Percentiles rank a stretch among this genome's conserved stretches.
Evolutionary conservation across 2,113 vertebrate genomes (phyloP).

Genomic region (Phaethornis superciliosus): DNA sequence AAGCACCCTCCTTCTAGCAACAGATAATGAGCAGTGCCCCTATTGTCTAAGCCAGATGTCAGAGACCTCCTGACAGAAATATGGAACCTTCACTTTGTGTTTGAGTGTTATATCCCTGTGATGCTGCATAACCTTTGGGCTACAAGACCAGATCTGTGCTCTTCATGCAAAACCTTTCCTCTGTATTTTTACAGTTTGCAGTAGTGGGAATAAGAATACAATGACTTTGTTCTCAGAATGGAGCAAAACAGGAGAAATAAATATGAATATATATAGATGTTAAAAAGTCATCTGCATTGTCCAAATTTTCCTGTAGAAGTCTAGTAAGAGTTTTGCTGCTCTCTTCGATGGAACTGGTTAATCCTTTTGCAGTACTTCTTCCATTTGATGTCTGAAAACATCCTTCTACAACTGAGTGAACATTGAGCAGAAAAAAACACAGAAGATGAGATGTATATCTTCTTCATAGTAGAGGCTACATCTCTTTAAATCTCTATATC

Average conservation of each 20-base stretch:
- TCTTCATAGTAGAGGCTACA: neutral
- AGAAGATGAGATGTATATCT: neutral
- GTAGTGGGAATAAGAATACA: neutral
- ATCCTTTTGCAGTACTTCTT: neutral
- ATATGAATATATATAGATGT: neutral
- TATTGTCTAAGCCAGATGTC: neutral
- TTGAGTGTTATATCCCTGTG: neutral
- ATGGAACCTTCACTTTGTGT: neutral
- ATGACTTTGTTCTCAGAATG: neutral
- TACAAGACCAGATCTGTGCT: neutral
- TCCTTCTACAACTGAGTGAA: neutral
- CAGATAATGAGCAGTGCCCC: neutral
- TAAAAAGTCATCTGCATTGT: neutral
- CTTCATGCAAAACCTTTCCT: constrained; percentile 13
- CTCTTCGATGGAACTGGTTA: neutral
- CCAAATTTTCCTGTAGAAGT: neutral
- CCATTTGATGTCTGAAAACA: constrained; percentile 7
- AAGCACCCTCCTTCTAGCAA: neutral
- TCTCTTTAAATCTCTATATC: neutral
- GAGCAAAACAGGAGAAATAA: neutral
- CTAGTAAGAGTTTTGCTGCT: neutral
- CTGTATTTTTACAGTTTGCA: constrained; percentile 26
- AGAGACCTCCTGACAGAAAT: neutral
- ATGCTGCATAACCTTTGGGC: neutral
- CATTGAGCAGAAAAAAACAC: neutral